Base-by-base conservation (phyloP, 2,888 invertebrate species). In the Crematogaster levior region DNA sequence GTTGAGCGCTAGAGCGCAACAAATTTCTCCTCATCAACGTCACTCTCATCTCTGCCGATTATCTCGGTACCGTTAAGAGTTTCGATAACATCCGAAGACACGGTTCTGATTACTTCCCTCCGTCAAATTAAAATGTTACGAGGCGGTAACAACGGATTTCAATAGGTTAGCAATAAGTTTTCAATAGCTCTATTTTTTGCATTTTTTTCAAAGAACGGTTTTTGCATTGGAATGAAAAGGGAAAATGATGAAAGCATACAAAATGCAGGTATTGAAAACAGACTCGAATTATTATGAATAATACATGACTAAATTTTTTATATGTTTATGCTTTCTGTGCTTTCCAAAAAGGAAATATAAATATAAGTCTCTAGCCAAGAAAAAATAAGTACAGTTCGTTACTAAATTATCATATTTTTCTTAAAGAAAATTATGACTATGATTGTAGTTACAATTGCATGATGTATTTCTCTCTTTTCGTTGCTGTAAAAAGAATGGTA, bases 1-100 rank as follows among this genome's bases (percentile, higher is more conserved):
- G 75, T 79, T 85, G 84, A 37, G 68, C 61, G 60, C 58, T 80
- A 72, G 68, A 82, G 72, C 79, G 65, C 37, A 74, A 53, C 70
- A 3, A 56, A 70, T 79, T 56, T 70, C 77, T 77, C 77, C 43
- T 53, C 53, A 37, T 53, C 66, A 10, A 68, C 68, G 40, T 77
- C 37, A 77, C 51, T 66, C 75, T 51, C 34, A 24, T 75, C 24
- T 66, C 53, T 18, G 18, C 21, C n/a, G 15, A 68, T 40, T 43
- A 27, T 53, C 21, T 43, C 21, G 40, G 27, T 27, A 34, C 7
- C 53, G 53, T 4, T n/a, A 5, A 74, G 75, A 77, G 66, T 51
- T n/a, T n/a, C 53, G 66, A 66, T 53, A 40, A 34, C 5, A 30
- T 60, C 27, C 9, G 6, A 21, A 21, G n/a, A 73, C 21, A 27